A percentile compares a stretch with the other conserved stretches of the same genome.
These are phyloP conservation scores for Halisarca cf. caerulea DNA, from an alignment of 37 sponge, comb jelly and placozoan species.

Conservation along the genomic window DNA sequence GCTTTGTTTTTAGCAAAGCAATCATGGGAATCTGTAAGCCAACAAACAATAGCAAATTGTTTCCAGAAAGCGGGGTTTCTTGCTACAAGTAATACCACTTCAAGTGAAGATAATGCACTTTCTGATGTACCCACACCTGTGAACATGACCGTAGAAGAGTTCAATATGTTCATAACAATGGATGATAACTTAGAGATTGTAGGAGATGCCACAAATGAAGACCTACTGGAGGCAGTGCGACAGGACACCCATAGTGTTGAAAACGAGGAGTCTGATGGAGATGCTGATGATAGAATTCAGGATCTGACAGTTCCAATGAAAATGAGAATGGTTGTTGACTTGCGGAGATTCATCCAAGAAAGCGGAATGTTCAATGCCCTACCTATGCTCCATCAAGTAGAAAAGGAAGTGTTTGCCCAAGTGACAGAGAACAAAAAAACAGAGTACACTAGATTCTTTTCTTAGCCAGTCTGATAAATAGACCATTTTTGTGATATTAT, in stretches of 20 bases:
- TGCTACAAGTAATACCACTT: background rate
- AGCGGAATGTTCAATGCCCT: background rate
- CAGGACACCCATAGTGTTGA: background rate
- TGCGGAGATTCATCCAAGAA: constrained; percentile 18
- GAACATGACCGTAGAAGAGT: constrained; percentile 21
- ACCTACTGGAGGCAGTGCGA: background rate
- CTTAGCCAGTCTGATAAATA: too few species aligned
- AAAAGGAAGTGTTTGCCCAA: constrained; percentile 2
- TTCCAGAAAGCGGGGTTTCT: background rate
- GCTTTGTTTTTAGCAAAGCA: background rate
- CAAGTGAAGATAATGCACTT: background rate
- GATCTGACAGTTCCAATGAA: background rate
- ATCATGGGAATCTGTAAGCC: too few species aligned
- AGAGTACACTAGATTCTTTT: constrained; percentile 10
- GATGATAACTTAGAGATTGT: constrained; percentile 5
- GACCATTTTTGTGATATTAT: too few species aligned
- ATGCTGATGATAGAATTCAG: background rate
- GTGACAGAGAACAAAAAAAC: background rate
- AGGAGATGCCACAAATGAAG: constrained; percentile 9
- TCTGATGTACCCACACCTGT: constrained; percentile 18
- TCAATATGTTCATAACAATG: background rate
- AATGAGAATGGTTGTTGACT: constrained; percentile 3
- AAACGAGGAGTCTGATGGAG: background rate
- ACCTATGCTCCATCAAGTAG: constrained; percentile 3
- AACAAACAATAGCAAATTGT: too few species aligned